Evolutionary conservation across 2,797 vertebrate genomes (phyloP).

Genomic region (Scyliorhinus canicula): DNA sequence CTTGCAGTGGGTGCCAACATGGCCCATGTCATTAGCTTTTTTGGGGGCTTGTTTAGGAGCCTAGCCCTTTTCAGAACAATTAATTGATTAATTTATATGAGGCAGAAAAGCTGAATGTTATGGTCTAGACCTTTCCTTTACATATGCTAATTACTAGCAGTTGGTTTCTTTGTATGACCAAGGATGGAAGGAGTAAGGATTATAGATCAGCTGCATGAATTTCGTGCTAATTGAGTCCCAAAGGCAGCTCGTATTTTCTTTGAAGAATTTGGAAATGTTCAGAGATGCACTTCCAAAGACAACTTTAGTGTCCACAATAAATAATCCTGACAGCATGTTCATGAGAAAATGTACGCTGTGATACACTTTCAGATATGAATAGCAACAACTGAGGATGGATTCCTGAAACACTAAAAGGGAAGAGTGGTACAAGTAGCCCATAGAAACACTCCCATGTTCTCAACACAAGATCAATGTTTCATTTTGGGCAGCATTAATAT

Average conservation of each 20-base stretch:
- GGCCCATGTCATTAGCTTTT: constrained; percentile 46
- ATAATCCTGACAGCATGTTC: neutral
- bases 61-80: constrained; percentile 53
- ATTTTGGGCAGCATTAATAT: constrained; percentile 3
- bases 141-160: constrained; percentile 63
- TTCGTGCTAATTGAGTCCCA: constrained; percentile 54
- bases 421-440: neutral
- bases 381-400: neutral
- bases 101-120: constrained; percentile 59
- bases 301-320: neutral
- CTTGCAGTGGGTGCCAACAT: constrained; percentile 42
- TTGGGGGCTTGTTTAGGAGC: constrained; percentile 49
- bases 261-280: neutral
- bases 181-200: constrained; percentile 46
- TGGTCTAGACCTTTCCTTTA: constrained; percentile 60
- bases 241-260: constrained; percentile 48
- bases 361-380: neutral
- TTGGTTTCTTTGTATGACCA: constrained; percentile 58
- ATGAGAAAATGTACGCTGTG: neutral
- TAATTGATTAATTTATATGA: constrained; percentile 50
- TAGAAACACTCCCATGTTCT: neutral
- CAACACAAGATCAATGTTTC: neutral
- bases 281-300: neutral
- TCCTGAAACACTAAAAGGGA: neutral
- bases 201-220: constrained; percentile 60